phyloP scores from a whole-genome alignment of 1,140 invertebrate species.

The Drosophila gunungcola region DNA sequence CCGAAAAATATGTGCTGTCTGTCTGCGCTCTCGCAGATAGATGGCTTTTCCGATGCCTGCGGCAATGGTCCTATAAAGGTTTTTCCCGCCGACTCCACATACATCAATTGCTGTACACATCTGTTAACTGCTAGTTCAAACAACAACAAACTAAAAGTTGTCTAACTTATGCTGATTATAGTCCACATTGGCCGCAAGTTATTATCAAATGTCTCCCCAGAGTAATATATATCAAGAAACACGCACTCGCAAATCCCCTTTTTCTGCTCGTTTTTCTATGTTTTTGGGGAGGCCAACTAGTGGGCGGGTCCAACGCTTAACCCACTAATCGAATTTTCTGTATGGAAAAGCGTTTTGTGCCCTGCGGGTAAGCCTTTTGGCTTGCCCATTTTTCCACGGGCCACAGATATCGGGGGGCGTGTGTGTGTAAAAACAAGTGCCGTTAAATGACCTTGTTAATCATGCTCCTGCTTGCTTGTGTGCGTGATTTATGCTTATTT shows the following conservation, averaged over 20 bases:
- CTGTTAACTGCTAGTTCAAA: constrained; percentile 36
- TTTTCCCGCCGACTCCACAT: constrained; percentile 12
- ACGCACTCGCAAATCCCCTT: background rate
- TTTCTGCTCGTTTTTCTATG: background rate
- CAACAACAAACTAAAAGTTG: constrained; percentile 56
- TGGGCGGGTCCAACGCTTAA: constrained; percentile 58
- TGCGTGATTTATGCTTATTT: constrained; percentile 82
- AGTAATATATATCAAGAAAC: constrained; percentile 70
- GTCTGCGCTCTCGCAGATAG: constrained; percentile 48
- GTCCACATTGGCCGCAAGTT: constrained; percentile 74
- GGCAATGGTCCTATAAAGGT: constrained; percentile 38
- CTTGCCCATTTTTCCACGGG: constrained; percentile 29
- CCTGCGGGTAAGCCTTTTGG: constrained; percentile 61
- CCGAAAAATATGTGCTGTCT: constrained; percentile 71
- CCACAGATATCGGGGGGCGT: constrained; percentile 2
- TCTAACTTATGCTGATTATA: constrained; percentile 80
- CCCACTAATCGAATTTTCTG: constrained; percentile 76
- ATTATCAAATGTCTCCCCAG: constrained; percentile 81
- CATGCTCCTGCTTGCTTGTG: constrained; percentile 75
- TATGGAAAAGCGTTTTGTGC: constrained; percentile 32
- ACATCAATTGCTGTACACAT: constrained; percentile 16
- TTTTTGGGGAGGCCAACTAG: constrained; percentile 24
- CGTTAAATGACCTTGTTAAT: constrained; percentile 80
- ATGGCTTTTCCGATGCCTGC: constrained; percentile 20
- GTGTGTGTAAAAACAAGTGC: constrained; percentile 60